Evolutionary conservation across 1,140 invertebrate genomes (phyloP).

Genomic region (Luehdorfia chinensis): DNA sequence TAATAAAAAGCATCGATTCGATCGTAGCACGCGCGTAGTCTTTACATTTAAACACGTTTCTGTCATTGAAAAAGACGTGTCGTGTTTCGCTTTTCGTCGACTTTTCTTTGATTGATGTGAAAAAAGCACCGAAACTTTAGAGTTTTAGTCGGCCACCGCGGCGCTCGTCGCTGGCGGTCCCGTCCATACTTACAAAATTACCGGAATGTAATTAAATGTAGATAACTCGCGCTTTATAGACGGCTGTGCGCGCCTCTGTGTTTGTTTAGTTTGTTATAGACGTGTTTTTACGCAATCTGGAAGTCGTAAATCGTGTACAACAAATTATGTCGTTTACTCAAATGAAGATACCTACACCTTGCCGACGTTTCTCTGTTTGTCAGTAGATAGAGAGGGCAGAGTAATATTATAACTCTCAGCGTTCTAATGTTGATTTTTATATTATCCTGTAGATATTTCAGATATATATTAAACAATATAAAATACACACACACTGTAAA

Average conservation of each 20-base stretch:
- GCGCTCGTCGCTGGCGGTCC: conserved; percentile 57
- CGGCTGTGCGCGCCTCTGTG: conserved; percentile 67
- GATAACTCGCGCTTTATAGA: conserved; percentile 74
- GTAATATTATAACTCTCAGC: too few species aligned
- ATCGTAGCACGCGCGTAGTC: too few species aligned
- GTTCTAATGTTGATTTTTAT: too few species aligned
- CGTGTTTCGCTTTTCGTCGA: conserved; percentile 14
- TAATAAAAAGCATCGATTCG: too few species aligned
- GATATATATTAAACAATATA: too few species aligned
- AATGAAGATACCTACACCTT: conserved; percentile 54
- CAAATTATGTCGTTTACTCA: conserved; percentile 72
- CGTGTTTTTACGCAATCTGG: conserved; percentile 75
- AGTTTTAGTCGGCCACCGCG: conserved; percentile 44
- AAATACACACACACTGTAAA: too few species aligned
- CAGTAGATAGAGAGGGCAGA: neutral
- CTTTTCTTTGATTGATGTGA: conserved; percentile 15
- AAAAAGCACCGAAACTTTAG: conserved; percentile 17
- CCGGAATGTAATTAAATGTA: conserved; percentile 75
- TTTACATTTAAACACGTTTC: too few species aligned
- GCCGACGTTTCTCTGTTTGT: conserved; percentile 23
- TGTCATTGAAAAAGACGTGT: conserved; percentile 14
- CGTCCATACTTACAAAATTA: conserved; percentile 71
- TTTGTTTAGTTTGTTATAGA: conserved; percentile 73
- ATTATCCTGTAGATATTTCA: too few species aligned
- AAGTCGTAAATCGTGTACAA: conserved; percentile 73